Evolutionary conservation across 2,888 invertebrate species (phyloP), one percentile per base, ranked within the genome.

Genomic region (Calephelis perditalis): DNA sequence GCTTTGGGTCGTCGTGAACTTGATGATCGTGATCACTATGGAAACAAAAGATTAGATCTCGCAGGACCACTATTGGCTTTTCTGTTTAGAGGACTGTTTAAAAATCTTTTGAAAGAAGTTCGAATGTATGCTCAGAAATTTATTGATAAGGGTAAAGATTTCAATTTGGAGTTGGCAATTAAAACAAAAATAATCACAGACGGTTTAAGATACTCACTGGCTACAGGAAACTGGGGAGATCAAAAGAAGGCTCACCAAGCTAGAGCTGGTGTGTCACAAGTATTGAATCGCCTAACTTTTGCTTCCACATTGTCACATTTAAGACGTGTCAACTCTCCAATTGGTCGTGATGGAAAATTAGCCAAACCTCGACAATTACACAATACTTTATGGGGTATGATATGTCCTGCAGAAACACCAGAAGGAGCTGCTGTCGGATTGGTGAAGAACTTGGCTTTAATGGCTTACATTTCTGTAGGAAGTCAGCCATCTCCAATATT

Each of bases 201-300:
- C 81, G 99, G 99, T 43, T 90, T 99, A 61, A 93, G 98, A 71
- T 99, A 99, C 80, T 99, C 99, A 0, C 92, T 99, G 72, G 99
- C 99, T 70, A 99, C 99, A 44, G 99, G 99, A 46, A 99, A 99
- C 85, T 99, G 99, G 99, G 99, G 99, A 57, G 99, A 99, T 82
- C 99, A 99, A 88, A 99, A 99, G 86, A 99, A 99, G 82, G 99
- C 99, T 62, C 99, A 99, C 94, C 98, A 98, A 88, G 99, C 98
- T 35, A 92, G 98, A 85, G 98, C 98, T 71, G 98, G 98, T 57
- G 98, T 98, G 37, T 97, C 98, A 57, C 97, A 98, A 92, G 99
- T 99, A 86, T 95, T 99, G 84, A 99, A 99, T 82, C 93, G 99
- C 71, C 90, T 99, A 68, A 99, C 99, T 0, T 99, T 99, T 91